Evolutionary conservation across 92 coral and sea anemone genomes (phyloP).

Genomic region (Pocillopora meandrina): DNA sequence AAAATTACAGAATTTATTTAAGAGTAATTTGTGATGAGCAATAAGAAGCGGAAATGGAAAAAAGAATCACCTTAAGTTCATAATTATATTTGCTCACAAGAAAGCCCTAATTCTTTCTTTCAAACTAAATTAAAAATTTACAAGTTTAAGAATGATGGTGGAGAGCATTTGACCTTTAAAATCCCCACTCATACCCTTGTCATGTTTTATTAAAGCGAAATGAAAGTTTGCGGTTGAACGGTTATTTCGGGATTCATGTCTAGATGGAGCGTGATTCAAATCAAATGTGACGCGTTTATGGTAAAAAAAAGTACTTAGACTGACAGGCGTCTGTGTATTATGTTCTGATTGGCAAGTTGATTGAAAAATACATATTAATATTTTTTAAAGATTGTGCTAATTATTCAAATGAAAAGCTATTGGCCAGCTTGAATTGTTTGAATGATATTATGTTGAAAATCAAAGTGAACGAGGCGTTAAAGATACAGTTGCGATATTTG

Average conservation of each 20-base stretch:
- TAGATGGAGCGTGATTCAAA: background rate
- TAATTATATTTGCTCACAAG: background rate
- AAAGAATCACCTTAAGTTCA: background rate
- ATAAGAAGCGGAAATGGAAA: background rate
- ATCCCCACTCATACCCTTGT: background rate
- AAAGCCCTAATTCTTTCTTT: background rate
- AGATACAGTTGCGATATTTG: background rate
- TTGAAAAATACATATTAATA: background rate
- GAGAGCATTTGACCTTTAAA: background rate
- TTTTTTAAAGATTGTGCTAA: background rate
- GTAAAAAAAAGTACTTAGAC: slow-evolving; percentile 4
- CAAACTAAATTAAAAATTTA: slow-evolving; percentile 11
- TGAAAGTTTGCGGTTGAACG: background rate
- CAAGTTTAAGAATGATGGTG: background rate
- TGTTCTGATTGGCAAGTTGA: background rate
- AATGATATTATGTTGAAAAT: background rate
- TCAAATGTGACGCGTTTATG: background rate
- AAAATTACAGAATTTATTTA: background rate
- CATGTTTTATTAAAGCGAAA: background rate
- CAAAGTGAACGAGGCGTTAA: background rate
- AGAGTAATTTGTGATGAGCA: background rate
- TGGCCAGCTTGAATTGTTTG: background rate
- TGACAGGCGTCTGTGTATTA: slow-evolving; percentile 21
- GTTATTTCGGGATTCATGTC: background rate
- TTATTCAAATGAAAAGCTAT: background rate